phyloP scores from a whole-genome alignment of 2,113 vertebrate genomes.

The Mellivora capensis region DNA sequence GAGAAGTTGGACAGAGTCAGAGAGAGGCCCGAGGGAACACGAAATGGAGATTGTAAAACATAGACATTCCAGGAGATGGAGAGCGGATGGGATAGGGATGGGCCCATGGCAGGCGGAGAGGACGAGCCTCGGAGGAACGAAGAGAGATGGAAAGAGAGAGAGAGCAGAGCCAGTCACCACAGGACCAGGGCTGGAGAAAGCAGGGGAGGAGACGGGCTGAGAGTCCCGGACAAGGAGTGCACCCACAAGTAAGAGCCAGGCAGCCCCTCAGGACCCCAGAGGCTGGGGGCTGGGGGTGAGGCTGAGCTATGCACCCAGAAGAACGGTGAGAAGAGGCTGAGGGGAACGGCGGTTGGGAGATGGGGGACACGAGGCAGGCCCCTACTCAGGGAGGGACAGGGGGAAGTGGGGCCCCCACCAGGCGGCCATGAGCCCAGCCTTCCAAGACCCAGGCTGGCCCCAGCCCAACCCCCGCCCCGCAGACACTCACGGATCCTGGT shows the following conservation, averaged over 20 bases:
- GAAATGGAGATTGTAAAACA: background rate
- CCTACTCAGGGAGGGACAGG: background rate
- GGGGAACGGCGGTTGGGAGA: background rate
- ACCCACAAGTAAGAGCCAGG: background rate
- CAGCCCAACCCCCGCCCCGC: constrained; percentile 61
- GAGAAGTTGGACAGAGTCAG: constrained; percentile 45
- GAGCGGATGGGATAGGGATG: background rate
- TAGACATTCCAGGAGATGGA: constrained; percentile 14
- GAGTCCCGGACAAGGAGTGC: constrained; percentile 11
- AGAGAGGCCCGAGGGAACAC: background rate
- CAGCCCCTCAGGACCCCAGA: background rate
- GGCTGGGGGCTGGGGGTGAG: background rate
- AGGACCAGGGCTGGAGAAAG: background rate
- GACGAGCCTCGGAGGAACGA: background rate
- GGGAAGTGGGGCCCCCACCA: background rate
- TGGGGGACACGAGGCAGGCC: background rate
- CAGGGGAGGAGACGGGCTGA: background rate
- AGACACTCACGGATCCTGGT: constrained; percentile 79
- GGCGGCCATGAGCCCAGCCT: background rate
- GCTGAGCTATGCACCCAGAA: background rate
- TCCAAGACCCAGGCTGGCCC: constrained; percentile 45
- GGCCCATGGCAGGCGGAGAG: background rate
- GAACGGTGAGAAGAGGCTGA: constrained; percentile 10
- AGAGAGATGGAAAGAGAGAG: background rate
- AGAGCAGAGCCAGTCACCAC: background rate